Percentiles rank a stretch among this genome's conserved stretches.
Conservation (phyloP, 1,140 invertebrate genomes). For the Apocrypta bakeri region DNA sequence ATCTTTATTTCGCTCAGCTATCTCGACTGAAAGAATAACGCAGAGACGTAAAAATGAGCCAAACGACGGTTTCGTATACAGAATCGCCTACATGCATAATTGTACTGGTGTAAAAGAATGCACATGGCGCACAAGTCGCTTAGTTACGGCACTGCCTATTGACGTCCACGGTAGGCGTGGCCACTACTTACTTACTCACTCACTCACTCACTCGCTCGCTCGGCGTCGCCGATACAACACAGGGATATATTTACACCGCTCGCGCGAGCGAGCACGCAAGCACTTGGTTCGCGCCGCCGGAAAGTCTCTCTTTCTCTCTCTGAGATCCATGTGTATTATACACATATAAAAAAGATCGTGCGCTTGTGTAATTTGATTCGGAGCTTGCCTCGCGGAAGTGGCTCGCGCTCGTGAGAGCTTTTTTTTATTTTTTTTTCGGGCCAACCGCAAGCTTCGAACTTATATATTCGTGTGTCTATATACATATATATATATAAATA, state of each 20-base stretch:
- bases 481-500: too few species aligned
- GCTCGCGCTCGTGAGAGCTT: neutral
- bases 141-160: conserved; percentile 58
- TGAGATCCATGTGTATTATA: neutral
- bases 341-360: neutral
- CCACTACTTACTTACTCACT: conserved; percentile 23
- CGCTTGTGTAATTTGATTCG: too few species aligned
- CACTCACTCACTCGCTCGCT: neutral
- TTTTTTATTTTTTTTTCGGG: neutral
- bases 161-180: conserved; percentile 61
- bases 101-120: too few species aligned
- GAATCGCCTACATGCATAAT: too few species aligned
- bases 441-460: too few species aligned
- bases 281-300: neutral
- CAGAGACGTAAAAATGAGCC: too few species aligned
- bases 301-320: neutral
- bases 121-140: neutral
- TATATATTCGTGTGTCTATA: too few species aligned
- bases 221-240: neutral
- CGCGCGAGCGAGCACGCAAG: neutral
- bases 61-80: too few species aligned
- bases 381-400: neutral
- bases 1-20: too few species aligned
- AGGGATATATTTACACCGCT: conserved; percentile 43
- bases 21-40: too few species aligned